A percentile compares a stretch with the other conserved stretches of the same genome.
Conservation (phyloP, 2,113 vertebrate species). For the Triplophysa tibetana region DNA sequence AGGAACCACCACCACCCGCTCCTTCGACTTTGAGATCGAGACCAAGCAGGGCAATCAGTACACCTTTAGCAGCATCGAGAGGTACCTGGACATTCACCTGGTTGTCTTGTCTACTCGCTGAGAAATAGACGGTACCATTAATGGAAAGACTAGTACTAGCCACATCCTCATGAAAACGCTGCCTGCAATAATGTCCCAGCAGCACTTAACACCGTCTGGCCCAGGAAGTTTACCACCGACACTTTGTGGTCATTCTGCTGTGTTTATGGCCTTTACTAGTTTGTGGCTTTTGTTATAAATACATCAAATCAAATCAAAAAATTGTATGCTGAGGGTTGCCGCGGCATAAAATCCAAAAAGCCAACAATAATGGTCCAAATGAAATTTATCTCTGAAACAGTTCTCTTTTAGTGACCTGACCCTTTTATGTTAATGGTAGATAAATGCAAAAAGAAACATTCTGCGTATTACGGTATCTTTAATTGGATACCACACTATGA, state of each 20-base stretch:
- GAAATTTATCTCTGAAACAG: not conserved
- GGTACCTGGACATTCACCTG: constrained; percentile 67
- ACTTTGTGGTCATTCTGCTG: constrained; percentile 20
- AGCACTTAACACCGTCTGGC: constrained; percentile 29
- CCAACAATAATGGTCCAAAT: not conserved
- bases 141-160: constrained; percentile 9
- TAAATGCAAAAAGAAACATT: not conserved
- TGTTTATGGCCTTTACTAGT: not conserved
- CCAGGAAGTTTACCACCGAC: not conserved
- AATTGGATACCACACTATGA: not conserved
- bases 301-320: too few species aligned
- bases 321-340: not conserved
- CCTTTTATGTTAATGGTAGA: not conserved
- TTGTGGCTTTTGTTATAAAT: too few species aligned
- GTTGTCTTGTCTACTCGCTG: not conserved
- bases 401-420: constrained; percentile 37
- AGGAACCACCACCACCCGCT: constrained; percentile 94
- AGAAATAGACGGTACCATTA: not conserved
- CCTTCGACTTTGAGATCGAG: constrained; percentile 98
- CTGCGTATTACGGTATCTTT: not conserved
- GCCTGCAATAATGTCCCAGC: constrained; percentile 14
- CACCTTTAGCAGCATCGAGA: constrained; percentile 98
- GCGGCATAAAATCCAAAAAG: not conserved
- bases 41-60: constrained; percentile 96
- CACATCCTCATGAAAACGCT: not conserved